Evolutionary conservation across 1,140 invertebrate species (phyloP).

Genomic region (Solenopsis fugax): DNA sequence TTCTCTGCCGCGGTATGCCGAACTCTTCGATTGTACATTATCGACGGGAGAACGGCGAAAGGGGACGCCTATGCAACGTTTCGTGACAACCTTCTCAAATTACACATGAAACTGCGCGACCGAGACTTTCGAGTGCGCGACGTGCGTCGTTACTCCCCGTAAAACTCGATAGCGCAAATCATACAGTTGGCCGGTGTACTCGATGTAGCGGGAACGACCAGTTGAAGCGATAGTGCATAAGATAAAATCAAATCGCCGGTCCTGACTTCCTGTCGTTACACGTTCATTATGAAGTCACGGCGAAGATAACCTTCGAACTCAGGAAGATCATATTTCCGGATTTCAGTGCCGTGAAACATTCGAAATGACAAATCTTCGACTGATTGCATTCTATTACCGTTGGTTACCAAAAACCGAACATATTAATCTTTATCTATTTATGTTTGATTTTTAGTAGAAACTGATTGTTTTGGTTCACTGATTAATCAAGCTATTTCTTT

Average conservation of each 20-base stretch:
- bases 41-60: background rate
- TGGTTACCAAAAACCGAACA: background rate
- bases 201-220: conserved; percentile 5
- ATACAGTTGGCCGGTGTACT: background rate
- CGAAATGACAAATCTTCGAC: background rate
- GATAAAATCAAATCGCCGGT: conserved; percentile 55
- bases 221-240: conserved; percentile 18
- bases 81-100: conserved; percentile 64
- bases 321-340: conserved; percentile 49
- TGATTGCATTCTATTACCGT: background rate
- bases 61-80: conserved; percentile 49
- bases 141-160: conserved; percentile 9
- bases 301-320: conserved; percentile 22
- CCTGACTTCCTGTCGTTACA: conserved; percentile 32
- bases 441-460: background rate
- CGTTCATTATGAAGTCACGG: conserved; percentile 38
- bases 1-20: background rate
- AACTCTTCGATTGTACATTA: conserved; percentile 13
- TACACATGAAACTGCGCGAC: conserved; percentile 43
- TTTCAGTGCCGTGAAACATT: conserved; percentile 16
- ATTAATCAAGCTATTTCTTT: background rate
- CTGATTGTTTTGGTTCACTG: background rate
- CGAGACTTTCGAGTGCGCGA: conserved; percentile 33
- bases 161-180: conserved; percentile 49
- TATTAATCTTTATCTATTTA: background rate